Evolutionary conservation across 2,113 vertebrate species (phyloP), one percentile per base, ranked within the genome.

Genomic region (Apeltes quadracus): DNA sequence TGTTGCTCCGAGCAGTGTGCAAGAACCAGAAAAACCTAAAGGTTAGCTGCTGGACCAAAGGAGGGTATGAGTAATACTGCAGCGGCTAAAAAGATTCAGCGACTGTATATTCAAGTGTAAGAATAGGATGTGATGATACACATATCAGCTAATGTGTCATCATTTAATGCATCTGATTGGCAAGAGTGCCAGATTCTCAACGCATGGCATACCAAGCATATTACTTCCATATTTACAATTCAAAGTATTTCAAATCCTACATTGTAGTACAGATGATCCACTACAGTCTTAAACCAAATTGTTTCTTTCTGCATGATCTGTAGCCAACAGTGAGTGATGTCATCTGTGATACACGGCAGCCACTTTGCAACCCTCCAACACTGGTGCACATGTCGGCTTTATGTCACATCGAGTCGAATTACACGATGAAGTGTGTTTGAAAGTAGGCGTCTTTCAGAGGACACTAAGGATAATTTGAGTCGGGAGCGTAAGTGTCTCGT

Each of bases 11-110:
- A 77, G 53, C 69, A 72, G 57, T 27, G 48, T 55, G 61, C 68
- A 78, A 66, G 69, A 85, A 75, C 53, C 85, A 79, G 75, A 69
- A 76, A 69, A 56, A 84, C 46, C 64, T 74, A 80, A 79, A 85
- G 80, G 79, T 82, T 84, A 76, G 69, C 29, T 41, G 63, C 53
- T 34, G 70, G 61, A 82, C 68, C 67, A 64, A 85, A 83, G n/a
- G 18, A 69, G 61, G 16, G 11, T 62, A 25, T 53, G 65, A 81
- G 66, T 54, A 63, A 76, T 59, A 14, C 34, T 43, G 32, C 29
- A 29, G 15, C 41, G 38, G 15, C 41, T n/a, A 55, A 68, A 74
- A 67, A 34, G 51, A 23, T 34, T 44, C 64, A n/a, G 32, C 39
- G 68, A 32, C 34, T 63, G 48, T 59, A 27, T 55, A 15, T 56